phyloP scores from a whole-genome alignment of 2,888 invertebrate genomes.

The Ochropleura plecta region DNA sequence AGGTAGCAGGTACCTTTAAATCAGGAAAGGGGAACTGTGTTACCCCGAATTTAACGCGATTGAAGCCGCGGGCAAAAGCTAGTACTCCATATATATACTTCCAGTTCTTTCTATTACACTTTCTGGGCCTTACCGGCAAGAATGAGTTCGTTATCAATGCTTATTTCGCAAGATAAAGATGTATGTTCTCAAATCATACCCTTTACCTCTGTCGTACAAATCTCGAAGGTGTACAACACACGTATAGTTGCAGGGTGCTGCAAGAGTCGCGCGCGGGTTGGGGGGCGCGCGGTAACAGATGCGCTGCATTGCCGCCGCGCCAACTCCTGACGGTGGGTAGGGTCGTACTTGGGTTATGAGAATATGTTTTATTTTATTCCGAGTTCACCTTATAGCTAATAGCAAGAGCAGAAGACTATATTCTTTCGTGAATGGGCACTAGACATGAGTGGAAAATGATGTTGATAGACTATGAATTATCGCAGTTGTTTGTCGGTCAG shows the following conservation, averaged over 20 bases:
- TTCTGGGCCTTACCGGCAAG: not conserved
- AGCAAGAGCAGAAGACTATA: not conserved
- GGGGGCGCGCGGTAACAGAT: slow-evolving; percentile 86
- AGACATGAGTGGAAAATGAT: not conserved
- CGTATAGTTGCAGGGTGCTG: slow-evolving; percentile 61
- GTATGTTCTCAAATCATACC: not conserved
- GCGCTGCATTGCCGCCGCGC: slow-evolving; percentile 88
- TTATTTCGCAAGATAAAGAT: not conserved
- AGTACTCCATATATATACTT: too few species aligned
- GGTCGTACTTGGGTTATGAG: slow-evolving; percentile 68
- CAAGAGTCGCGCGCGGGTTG: slow-evolving; percentile 65
- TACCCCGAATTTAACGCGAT: too few species aligned
- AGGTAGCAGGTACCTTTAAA: too few species aligned
- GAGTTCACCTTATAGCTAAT: not conserved
- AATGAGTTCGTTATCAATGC: not conserved
- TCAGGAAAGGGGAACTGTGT: too few species aligned
- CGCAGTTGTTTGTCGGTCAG: not conserved
- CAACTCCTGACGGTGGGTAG: slow-evolving; percentile 77
- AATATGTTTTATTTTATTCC: slow-evolving; percentile 1
- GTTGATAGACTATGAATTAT: not conserved
- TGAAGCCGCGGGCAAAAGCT: too few species aligned
- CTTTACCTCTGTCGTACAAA: slow-evolving; percentile 43
- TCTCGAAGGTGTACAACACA: slow-evolving; percentile 60
- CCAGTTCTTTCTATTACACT: not conserved
- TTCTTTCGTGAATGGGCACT: not conserved